Evolutionary conservation across 1,140 invertebrate genomes (phyloP).

Genomic region (Eumaeus atala): DNA sequence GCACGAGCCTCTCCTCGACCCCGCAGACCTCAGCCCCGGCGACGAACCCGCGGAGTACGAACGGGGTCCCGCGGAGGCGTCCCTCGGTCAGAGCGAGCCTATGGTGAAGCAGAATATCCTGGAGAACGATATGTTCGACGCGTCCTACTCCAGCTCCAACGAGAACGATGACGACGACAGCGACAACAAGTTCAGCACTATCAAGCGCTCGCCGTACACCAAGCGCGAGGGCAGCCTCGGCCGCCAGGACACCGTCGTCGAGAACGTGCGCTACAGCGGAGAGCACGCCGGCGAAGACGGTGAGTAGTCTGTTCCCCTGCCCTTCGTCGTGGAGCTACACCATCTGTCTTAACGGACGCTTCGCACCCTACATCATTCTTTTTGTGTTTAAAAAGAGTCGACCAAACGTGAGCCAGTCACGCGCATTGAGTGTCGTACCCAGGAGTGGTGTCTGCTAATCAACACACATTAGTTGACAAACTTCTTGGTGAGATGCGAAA

Average conservation of each 20-base stretch:
- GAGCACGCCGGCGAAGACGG: constrained; percentile 45
- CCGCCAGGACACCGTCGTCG: constrained; percentile 70
- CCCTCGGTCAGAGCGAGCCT: constrained; percentile 59
- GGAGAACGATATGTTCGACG: constrained; percentile 71
- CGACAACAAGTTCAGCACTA: constrained; percentile 79
- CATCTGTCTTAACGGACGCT: too few relatives aligned
- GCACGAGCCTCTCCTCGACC: constrained; percentile 66
- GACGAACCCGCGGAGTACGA: constrained; percentile 37
- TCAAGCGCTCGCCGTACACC: constrained; percentile 79
- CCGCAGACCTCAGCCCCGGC: constrained; percentile 58
- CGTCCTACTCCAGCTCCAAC: constrained; percentile 71
- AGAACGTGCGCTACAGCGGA: constrained; percentile 67
- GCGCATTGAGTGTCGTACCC: too few relatives aligned
- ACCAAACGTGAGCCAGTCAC: too few relatives aligned
- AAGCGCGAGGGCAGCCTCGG: constrained; percentile 67
- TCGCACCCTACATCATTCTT: too few relatives aligned
- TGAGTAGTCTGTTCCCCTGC: too few relatives aligned
- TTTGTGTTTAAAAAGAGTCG: too few relatives aligned
- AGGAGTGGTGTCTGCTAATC: too few relatives aligned
- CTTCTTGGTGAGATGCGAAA: too few relatives aligned
- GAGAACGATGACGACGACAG: constrained; percentile 77
- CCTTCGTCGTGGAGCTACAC: too few relatives aligned
- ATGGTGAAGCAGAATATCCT: constrained; percentile 73
- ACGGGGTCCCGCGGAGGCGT: too few relatives aligned
- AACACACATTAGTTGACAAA: too few relatives aligned